Evolutionary conservation across 2,113 vertebrate species (phyloP), one percentile per base, ranked within the genome.

Genomic region (Cebidichthys violaceus): DNA sequence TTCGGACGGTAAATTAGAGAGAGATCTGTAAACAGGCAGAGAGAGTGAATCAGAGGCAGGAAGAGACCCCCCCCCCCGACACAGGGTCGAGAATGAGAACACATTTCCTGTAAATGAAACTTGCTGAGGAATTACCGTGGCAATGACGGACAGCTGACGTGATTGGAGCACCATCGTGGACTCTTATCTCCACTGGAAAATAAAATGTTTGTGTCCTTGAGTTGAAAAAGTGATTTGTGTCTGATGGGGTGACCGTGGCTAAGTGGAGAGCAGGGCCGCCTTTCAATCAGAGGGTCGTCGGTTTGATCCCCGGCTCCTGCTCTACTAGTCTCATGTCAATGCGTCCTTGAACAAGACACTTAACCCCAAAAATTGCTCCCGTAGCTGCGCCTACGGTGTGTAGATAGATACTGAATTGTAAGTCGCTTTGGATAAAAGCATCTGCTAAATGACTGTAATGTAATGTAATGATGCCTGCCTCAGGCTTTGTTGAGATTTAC

Each of bases 101-200:
- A 50, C 39, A 18, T 69, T 92, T 92, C 91, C 87, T 60, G 77
- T 89, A 87, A 89, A 64, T 0, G 20, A 69, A 70, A 13, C 57
- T 41, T 33, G 22, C 11, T 29, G 52, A 52, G 43, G 24, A 75
- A 45, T 54, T 11, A 24, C 50, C 0, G 1, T 7, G 2, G 52
- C 1, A 75, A 64, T 29, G 65, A 68, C 67, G 39, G 27, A 29
- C 18, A 60, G 10, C 29, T 72, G 20, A 70, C 7, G 4, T 33
- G 9, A 64, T 0, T 13, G 39, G 14, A 39, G n/a, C 13, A 14
- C 68, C 22, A 8, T 43, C 29, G 9, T 18, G 39, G 13, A 9
- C 37, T 7, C 13, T 50, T 4, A 62, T 62, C 15, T 33, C 43
- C 7, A 43, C 57, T 47, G 62, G 50, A 70, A 72, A 68, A 83